Evolutionary conservation across 1,140 invertebrate species (phyloP), one percentile per base, ranked within the genome.

Genomic region (Antheraea mylitta): DNA sequence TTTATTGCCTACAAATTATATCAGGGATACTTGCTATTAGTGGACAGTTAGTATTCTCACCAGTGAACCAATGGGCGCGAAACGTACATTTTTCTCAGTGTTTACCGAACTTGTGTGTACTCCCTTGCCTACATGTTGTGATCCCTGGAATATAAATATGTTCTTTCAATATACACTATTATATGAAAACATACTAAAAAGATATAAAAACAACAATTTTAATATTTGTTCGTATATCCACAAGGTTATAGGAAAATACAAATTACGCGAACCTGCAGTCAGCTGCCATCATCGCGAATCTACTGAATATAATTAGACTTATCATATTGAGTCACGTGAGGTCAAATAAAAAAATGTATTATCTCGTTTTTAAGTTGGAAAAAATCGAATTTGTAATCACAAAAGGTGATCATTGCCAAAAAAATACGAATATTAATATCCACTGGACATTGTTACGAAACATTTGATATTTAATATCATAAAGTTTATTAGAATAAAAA

Each of bases 31-130:
- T 73, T 67, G 76, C 19, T 71, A 89, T 91, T 91, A 91, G 89
- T 91, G 73, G 63, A 73, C 70, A 75, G 88, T 92, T 92, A 92
- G 88, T 89, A 78, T 82, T 87, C 89, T 92, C 89, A 92, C 89
- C 89, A 89, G 70, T 77, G 81, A 82, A 77, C 83, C 86, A 79
- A 86, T 74, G 72, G 83, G 83, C 71, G 87, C 84, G 74, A 78
- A 87, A 91, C 89, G 81, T 91, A 91, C 89, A 72, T 87, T 90
- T 90, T 84, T 87, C 61, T 90, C 83, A 58, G 79, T 63, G 71
- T 85, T 91, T 83, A 92, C 86, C 77, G 83, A 79, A 69, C 77
- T 88, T 58, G 88, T 90, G 73, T 92, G 90, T 38, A 92, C 77
- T 66, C 86, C 88, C 72, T 90, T 92, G 58, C 74, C 63, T n/a